Conservation (phyloP, 2,113 vertebrate species). For the Campylomormyrus numenius region DNA sequence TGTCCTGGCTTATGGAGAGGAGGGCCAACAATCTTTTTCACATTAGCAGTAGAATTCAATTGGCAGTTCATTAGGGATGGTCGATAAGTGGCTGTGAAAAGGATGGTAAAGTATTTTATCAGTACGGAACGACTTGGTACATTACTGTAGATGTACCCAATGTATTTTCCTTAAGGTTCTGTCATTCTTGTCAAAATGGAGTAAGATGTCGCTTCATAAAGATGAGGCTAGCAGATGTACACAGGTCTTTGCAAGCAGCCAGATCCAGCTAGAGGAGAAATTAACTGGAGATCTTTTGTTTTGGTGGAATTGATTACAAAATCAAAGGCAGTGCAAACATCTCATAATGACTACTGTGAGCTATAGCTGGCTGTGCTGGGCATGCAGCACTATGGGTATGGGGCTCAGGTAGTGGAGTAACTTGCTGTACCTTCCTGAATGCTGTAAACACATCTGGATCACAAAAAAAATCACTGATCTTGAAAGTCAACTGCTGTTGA, state of each 20-base stretch:
- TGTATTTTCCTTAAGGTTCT: neutral
- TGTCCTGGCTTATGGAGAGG: neutral
- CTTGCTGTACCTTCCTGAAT: neutral
- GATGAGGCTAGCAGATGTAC: neutral
- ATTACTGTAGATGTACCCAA: neutral
- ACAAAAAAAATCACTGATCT: neutral
- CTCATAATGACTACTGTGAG: constrained; percentile 3
- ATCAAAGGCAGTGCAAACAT: neutral
- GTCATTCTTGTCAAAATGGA: neutral
- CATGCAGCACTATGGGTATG: neutral
- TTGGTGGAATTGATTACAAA: neutral
- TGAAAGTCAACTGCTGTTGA: constrained; percentile 34
- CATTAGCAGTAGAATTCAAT: neutral
- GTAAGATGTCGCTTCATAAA: neutral
- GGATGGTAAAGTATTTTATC: neutral
- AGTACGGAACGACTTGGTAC: neutral
- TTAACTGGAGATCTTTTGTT: neutral
- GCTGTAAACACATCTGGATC: neutral
- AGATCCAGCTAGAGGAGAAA: neutral
- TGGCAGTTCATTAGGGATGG: constrained; percentile 7
- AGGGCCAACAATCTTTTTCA: neutral
- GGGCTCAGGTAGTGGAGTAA: neutral
- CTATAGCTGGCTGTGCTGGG: neutral
- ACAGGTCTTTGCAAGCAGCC: neutral
- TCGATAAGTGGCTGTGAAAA: constrained; percentile 6